Percentiles rank a stretch among this genome's conserved stretches.
Conservation (phyloP, 2,113 vertebrate genomes). For the Strix uralensis region DNA sequence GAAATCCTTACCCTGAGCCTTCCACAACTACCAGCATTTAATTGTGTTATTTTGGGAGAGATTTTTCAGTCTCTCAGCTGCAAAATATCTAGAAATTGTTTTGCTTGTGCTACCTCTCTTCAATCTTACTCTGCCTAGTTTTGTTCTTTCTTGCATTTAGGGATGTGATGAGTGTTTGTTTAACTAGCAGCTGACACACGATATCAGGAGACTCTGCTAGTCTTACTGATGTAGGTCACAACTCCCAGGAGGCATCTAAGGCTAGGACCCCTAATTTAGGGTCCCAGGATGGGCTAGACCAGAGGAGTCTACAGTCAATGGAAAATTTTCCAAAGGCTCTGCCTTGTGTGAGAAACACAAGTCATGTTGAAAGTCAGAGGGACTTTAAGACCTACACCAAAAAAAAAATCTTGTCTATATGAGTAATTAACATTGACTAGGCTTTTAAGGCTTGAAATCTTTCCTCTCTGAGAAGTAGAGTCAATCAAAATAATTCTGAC, state of each 20-base stretch:
- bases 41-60: not conserved
- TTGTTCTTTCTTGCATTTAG: not conserved
- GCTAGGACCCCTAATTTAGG: not conserved
- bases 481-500: not conserved
- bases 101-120: not conserved
- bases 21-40: not conserved
- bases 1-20: not conserved
- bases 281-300: not conserved
- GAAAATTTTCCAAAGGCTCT: not conserved
- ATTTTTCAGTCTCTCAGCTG: not conserved
- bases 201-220: not conserved
- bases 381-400: not conserved
- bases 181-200: not conserved
- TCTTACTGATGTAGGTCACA: not conserved
- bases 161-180: not conserved
- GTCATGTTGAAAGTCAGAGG: not conserved
- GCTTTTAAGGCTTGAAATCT: not conserved
- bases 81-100: not conserved
- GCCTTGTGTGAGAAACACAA: not conserved
- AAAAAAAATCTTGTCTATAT: not conserved
- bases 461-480: not conserved
- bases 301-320: not conserved
- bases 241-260: not conserved
- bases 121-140: not conserved
- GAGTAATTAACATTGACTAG: not conserved